A percentile compares a stretch with the other conserved stretches of the same genome.
These are phyloP conservation scores for Aplochiton taeniatus DNA, from an alignment of 2,797 vertebrate species.

Conservation along the genomic window DNA sequence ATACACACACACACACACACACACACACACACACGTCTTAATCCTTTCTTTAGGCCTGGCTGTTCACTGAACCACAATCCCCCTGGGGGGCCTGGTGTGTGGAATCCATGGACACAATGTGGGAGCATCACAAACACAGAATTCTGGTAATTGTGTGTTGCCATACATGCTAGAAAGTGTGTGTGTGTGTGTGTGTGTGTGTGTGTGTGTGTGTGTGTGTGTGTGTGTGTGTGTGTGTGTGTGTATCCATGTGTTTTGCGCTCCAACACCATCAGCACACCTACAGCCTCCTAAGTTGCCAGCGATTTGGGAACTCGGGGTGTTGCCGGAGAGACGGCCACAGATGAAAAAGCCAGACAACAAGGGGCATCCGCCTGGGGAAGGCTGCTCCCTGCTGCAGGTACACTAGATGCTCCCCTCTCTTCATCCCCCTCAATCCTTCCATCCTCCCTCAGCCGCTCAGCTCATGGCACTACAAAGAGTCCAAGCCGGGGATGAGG, in stretches of 20 bases:
- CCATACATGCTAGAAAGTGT: not conserved
- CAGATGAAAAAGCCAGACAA: slow-evolving; percentile 71
- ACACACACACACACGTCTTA: slow-evolving; percentile 18
- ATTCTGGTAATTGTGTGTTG: not conserved
- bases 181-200: slow-evolving; percentile 13
- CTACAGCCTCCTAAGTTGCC: too few species aligned
- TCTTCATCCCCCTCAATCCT: slow-evolving; percentile 23
- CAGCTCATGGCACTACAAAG: slow-evolving; percentile 78
- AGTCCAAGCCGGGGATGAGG: slow-evolving; percentile 55
- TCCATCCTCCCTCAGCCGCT: slow-evolving; percentile 47
- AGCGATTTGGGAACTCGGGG: slow-evolving; percentile 26
- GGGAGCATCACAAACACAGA: slow-evolving; percentile 20
- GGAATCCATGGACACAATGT: slow-evolving; percentile 31
- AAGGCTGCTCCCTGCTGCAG: slow-evolving; percentile 66
- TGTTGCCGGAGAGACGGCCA: slow-evolving; percentile 39
- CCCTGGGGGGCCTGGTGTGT: not conserved
- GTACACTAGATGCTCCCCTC: slow-evolving; percentile 46
- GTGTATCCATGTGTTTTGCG: slow-evolving; percentile 7
- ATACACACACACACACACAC: slow-evolving; percentile 5
- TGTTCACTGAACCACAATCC: slow-evolving; percentile 41
- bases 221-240: not conserved
- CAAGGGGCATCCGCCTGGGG: slow-evolving; percentile 51
- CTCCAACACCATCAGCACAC: too few species aligned
- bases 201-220: slow-evolving; percentile 1
- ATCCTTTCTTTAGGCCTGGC: slow-evolving; percentile 59